Evolutionary conservation across 1,140 invertebrate genomes (phyloP).

Genomic region (Oedothorax gibbosus): DNA sequence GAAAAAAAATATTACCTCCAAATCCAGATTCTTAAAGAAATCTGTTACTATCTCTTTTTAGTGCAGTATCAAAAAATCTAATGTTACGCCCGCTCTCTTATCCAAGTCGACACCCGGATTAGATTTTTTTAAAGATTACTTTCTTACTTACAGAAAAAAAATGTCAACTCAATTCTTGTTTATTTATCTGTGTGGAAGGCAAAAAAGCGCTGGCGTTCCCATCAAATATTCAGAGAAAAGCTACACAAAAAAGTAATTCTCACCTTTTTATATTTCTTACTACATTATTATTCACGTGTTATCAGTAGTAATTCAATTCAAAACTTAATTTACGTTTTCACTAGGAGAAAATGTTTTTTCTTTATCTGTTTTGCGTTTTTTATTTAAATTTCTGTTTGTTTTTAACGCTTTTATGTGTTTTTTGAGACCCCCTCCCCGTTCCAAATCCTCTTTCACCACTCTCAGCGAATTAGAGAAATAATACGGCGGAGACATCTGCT

Average conservation of each 20-base stretch:
- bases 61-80: not conserved
- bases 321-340: conserved; percentile 58
- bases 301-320: conserved; percentile 61
- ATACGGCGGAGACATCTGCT: conserved; percentile 44
- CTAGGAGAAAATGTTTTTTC: conserved; percentile 17
- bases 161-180: not conserved
- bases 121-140: conserved; percentile 14
- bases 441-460: not conserved
- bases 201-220: conserved; percentile 15
- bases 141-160: not conserved
- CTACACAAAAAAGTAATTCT: conserved; percentile 15
- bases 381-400: not conserved
- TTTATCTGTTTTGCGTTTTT: conserved; percentile 18
- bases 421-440: conserved; percentile 28
- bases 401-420: conserved; percentile 8
- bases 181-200: conserved; percentile 1
- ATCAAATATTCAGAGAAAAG: conserved; percentile 54
- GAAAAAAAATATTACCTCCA: too few relatives aligned
- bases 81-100: not conserved
- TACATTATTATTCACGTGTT: conserved; percentile 40
- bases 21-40: too few relatives aligned
- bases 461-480: conserved; percentile 42
- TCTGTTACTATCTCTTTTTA: too few relatives aligned
- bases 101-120: not conserved
- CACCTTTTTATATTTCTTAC: not conserved